Percentiles rank a stretch among this genome's conserved stretches.
Evolutionary conservation across 2,888 invertebrate genomes (phyloP).

Genomic region (Therioaphis trifolii): DNA sequence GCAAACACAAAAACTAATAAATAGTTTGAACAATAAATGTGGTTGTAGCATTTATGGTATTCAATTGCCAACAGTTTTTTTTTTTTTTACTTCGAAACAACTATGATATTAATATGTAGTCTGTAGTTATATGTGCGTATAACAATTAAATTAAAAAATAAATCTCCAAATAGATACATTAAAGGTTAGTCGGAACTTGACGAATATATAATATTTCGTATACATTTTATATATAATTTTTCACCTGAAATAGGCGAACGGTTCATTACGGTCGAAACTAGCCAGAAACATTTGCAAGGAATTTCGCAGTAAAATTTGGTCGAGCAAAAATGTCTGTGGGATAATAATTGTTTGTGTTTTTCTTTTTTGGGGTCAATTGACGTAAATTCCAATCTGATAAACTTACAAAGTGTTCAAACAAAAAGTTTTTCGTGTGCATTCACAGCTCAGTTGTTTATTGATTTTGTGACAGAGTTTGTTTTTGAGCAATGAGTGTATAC

Average conservation of each 20-base stretch:
- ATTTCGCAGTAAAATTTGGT: background rate
- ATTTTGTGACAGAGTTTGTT: constrained; percentile 37
- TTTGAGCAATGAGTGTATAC: background rate
- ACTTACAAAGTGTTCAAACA: constrained; percentile 59
- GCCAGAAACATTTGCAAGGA: background rate
- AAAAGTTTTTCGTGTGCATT: constrained; percentile 52
- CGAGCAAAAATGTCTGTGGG: constrained; percentile 7
- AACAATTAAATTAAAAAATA: background rate
- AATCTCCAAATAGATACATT: no score
- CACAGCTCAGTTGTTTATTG: constrained; percentile 55
- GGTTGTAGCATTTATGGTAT: no score
- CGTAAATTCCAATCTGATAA: constrained; percentile 61
- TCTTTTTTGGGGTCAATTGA: constrained; percentile 56
- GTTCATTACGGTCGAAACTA: background rate
- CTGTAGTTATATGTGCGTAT: background rate
- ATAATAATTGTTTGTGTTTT: constrained; percentile 60
- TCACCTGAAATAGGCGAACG: background rate
- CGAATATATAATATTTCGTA: background rate
- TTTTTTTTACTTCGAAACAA: no score
- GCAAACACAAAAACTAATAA: background rate
- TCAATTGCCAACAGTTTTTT: no score
- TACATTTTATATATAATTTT: background rate
- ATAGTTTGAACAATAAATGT: background rate
- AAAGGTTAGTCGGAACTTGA: background rate
- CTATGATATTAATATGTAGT: no score